Conservation (phyloP, 2,797 vertebrate genomes). For the Schizopygopsis pylzovi region DNA sequence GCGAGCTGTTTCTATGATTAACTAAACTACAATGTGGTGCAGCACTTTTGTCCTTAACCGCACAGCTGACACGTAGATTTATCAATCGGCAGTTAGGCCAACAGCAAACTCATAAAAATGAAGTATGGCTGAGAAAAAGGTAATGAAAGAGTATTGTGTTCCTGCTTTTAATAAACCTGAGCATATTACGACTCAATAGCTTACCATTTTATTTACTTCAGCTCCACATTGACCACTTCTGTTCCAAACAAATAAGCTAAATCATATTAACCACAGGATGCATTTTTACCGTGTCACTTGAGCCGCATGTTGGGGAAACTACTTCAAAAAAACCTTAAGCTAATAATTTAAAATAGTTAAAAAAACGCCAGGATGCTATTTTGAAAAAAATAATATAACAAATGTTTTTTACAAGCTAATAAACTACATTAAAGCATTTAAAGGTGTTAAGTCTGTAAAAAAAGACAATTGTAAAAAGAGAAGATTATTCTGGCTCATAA, state of each 20-base stretch:
- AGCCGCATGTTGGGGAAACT: not conserved
- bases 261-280: not conserved
- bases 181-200: slow-evolving; percentile 25
- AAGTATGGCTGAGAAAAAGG: slow-evolving; percentile 34
- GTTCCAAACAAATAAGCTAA: slow-evolving; percentile 37
- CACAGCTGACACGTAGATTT: slow-evolving; percentile 48
- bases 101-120: slow-evolving; percentile 55
- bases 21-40: slow-evolving; percentile 44
- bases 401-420: not conserved
- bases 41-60: slow-evolving; percentile 38
- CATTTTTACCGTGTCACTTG: not conserved
- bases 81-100: slow-evolving; percentile 52
- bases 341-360: not conserved
- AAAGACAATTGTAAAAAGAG: not conserved
- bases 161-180: slow-evolving; percentile 35
- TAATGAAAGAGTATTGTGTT: slow-evolving; percentile 34
- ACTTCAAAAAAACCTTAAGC: not conserved
- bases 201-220: slow-evolving; percentile 54
- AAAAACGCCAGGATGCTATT: not conserved
- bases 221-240: slow-evolving; percentile 20
- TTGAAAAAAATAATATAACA: not conserved
- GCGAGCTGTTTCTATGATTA: slow-evolving; percentile 46
- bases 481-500: not conserved
- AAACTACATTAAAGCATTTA: not conserved
- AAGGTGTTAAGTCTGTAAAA: not conserved